These are phyloP conservation scores for Ischnura elegans DNA, from an alignment of 2,888 invertebrate genomes.

Conservation along the genomic window DNA sequence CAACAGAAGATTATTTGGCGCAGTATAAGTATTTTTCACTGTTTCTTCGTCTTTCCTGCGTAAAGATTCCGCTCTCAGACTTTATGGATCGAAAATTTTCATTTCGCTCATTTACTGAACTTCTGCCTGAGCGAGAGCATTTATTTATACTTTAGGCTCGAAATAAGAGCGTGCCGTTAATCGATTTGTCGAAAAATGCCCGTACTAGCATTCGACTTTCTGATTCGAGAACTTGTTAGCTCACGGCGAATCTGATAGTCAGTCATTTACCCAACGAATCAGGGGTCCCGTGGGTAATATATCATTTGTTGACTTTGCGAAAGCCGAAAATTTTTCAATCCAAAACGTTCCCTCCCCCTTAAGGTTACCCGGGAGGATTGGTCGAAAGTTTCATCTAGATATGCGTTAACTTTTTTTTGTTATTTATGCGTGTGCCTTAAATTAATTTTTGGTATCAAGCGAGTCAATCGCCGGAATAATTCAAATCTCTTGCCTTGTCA, in stretches of 20 bases:
- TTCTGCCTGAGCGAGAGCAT: too few species aligned
- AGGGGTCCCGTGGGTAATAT: neutral
- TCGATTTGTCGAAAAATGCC: too few species aligned
- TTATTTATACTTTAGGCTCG: too few species aligned
- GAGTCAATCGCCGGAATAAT: neutral
- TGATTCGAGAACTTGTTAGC: neutral
- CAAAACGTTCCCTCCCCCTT: neutral
- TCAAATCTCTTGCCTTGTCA: neutral
- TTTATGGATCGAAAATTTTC: too few species aligned
- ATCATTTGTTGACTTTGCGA: neutral
- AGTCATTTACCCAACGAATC: neutral
- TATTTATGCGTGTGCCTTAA: neutral
- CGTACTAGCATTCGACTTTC: neutral
- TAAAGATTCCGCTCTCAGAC: too few species aligned
- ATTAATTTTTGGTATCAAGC: neutral
- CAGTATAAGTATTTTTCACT: too few species aligned
- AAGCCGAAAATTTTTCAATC: conserved; percentile 27
- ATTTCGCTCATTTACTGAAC: too few species aligned
- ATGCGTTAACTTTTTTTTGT: neutral
- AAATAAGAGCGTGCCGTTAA: too few species aligned
- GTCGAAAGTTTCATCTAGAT: neutral
- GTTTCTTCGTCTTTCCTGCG: too few species aligned
- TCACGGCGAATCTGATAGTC: neutral
- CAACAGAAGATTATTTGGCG: too few species aligned
- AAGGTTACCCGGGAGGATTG: neutral